Base-by-base conservation (phyloP, 2,888 invertebrate genomes). In the Sturmia bella region DNA sequence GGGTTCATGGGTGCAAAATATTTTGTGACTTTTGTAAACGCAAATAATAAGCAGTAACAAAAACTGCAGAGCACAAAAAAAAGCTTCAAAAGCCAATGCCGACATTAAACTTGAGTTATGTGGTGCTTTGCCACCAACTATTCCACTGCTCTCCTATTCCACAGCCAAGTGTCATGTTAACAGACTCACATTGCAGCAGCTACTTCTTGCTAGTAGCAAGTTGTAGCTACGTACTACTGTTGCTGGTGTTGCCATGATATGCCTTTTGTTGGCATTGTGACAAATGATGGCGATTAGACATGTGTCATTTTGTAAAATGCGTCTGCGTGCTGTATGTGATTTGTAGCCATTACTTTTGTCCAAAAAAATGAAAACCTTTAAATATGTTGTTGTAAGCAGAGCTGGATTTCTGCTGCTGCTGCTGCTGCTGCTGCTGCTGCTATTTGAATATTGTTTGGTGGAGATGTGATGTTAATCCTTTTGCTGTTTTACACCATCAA, bases 291-390 rank as follows among this genome's bases (percentile, higher is more conserved):
- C 72, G 78, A 79, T 79, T 79, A 79, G 78, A 79, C 78, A 73
- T 79, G 78, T 79, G 78, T 79, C 78, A 79, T 73, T 79, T 79
- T 79, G 72, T 19, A 79, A 78, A 79, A 79, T 79, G 78, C 78
- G 78, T 79, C 78, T 79, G 78, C 78, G 78, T 79, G 78, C 7
- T 79, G 27, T 79, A 66, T 79, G 78, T 61, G 66, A 79, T 79
- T 79, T 73, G 72, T 68, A 69, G 57, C 27, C 17, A 21, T 64
- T 64, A 41, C n/a, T 72, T 45, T 17, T 74, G 7, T 15, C 59
- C 19, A 50, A 76, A 77, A 63, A 50, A 32, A 32, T 9, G 9
- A 27, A 27, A 70, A 50, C 41, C 41, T 50, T 56, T 27, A 64
- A 43, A 39, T 41, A 24, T 52, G 15, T 52, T 64, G 39, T 12